phyloP scores from a whole-genome alignment of 2,113 vertebrate genomes.

The Forbesichthys agassizii region DNA sequence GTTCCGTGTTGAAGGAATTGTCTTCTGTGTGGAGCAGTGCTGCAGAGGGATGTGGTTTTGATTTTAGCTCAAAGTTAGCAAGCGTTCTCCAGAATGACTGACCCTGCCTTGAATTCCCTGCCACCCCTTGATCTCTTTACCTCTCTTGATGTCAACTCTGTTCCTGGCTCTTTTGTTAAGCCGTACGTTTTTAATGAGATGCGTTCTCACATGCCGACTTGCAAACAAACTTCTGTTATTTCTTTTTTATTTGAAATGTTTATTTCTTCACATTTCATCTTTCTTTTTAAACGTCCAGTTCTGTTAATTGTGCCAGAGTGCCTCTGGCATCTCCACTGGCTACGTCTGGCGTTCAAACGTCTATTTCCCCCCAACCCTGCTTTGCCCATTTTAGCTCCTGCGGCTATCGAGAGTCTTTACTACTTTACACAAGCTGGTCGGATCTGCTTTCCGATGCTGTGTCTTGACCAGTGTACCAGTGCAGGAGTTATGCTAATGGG shows the following conservation, averaged over 20 bases:
- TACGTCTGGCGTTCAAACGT: too few species aligned
- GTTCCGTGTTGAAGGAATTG: too few species aligned
- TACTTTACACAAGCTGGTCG: conserved; percentile 27
- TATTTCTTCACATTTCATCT: not conserved
- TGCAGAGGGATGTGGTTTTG: too few species aligned
- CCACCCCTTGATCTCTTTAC: conserved; percentile 31
- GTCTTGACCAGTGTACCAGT: conserved; percentile 24
- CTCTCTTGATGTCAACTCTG: conserved; percentile 11
- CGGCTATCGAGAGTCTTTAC: conserved; percentile 22
- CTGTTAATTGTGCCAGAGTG: not conserved
- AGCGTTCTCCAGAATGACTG: not conserved
- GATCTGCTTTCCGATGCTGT: conserved; percentile 2
- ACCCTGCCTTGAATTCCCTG: conserved; percentile 25
- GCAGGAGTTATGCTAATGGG: conserved; percentile 56
- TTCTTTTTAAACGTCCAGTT: not conserved
- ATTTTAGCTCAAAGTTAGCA: too few species aligned
- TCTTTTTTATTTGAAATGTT: too few species aligned
- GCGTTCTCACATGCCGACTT: not conserved
- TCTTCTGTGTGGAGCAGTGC: too few species aligned
- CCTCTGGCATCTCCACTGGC: too few species aligned
- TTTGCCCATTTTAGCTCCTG: not conserved
- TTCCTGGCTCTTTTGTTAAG: conserved; percentile 13
- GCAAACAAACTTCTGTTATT: too few species aligned
- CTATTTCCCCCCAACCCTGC: not conserved
- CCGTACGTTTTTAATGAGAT: conserved; percentile 5